These are phyloP conservation scores for Alauda arvensis DNA, from an alignment of 2,797 vertebrate genomes.

Conservation along the genomic window DNA sequence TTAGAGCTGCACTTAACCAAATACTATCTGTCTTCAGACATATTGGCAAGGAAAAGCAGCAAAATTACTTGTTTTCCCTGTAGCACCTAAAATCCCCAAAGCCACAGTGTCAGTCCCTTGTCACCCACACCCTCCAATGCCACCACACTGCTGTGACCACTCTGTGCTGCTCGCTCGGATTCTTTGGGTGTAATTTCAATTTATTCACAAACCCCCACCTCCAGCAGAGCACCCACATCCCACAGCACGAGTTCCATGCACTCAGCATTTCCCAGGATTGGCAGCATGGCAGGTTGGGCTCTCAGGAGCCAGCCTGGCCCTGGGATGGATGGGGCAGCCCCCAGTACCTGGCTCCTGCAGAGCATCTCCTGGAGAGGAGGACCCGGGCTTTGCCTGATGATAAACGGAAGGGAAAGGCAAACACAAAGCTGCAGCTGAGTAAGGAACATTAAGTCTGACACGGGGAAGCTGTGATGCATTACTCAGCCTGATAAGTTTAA, in stretches of 20 bases:
- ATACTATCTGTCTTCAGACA: constrained; percentile 30
- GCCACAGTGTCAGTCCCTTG: background rate
- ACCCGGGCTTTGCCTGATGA: background rate
- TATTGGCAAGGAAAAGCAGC: background rate
- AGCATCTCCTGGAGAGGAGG: background rate
- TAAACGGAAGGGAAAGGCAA: constrained; percentile 43
- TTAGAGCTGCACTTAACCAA: constrained; percentile 57
- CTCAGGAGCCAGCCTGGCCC: background rate
- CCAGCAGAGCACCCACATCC: background rate
- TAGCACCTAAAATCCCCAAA: background rate
- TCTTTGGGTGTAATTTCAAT: background rate
- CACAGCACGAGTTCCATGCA: accelerated
- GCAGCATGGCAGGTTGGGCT: background rate
- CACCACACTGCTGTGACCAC: accelerated
- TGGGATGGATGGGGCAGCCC: background rate
- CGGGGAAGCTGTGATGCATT: constrained; percentile 64
- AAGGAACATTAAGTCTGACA: constrained; percentile 59
- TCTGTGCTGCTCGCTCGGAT: accelerated
- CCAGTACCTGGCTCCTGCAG: background rate
- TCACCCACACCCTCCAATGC: background rate
- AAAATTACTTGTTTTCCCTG: background rate
- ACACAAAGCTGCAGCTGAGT: constrained; percentile 25
- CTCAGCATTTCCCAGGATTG: background rate
- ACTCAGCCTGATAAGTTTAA: constrained; percentile 69
- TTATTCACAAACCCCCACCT: background rate